Evolutionary conservation across 2,888 invertebrate species (phyloP), one percentile per base, ranked within the genome.

Genomic region (Chloroclystis v-ata): DNA sequence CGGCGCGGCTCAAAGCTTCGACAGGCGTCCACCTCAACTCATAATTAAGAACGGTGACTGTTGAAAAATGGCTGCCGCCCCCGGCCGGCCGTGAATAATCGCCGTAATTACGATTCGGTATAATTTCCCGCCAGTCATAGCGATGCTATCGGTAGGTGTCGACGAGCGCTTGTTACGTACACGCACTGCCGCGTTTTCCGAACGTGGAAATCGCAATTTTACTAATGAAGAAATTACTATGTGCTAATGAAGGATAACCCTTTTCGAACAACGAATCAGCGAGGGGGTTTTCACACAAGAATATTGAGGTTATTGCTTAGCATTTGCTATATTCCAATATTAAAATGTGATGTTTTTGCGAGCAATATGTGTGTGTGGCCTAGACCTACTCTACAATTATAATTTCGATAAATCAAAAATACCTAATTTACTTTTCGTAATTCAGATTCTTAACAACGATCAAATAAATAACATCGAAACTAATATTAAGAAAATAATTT

Each of bases 31-130:
- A 84, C 74, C 78, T 71, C 78, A 78, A 81, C 79, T 86, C 85
- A 86, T 87, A 87, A 86, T 87, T 87, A 87, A 87, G 87, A 87
- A 87, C 83, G 84, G 87, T 87, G 87, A 87, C 87, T 87, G 85
- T 86, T 86, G 86, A 86, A 87, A 87, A 87, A 87, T 86, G 84
- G 84, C 84, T 67, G 85, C 85, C 85, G 86, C 85, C 86, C 86
- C 86, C 84, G 85, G 86, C 85, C 84, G 82, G 82, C 87, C 87
- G 86, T 87, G 86, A 87, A 87, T 86, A 87, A 87, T 87, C 86
- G 87, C 74, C 83, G 86, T 87, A 87, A 87, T 86, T 87, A 87
- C 86, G 82, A 86, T 80, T 86, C 82, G 80, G 86, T 86, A 87
- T 86, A 87, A 86, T 87, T 87, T 87, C 86, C 82, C 80, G 84